A percentile compares a stretch with the other conserved stretches of the same genome.
phyloP scores from a whole-genome alignment of 1,140 invertebrate genomes.

The Diploscapter pachys region DNA sequence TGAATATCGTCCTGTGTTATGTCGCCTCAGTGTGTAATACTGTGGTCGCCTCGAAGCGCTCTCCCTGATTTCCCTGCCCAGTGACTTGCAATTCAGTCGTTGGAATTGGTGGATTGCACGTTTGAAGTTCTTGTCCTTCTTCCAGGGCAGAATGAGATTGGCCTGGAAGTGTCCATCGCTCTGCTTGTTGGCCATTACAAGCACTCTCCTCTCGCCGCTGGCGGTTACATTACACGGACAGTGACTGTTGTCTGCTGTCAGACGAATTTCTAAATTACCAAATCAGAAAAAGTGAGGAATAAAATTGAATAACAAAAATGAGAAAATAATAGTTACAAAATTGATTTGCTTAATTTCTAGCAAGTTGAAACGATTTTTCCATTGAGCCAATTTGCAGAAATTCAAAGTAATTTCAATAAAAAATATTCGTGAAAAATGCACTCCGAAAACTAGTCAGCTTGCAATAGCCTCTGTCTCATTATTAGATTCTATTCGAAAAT shows the following conservation, averaged over 20 bases:
- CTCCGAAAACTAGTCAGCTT: too few species aligned
- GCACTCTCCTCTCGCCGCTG: slow-evolving; percentile 27
- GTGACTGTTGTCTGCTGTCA: slow-evolving; percentile 17
- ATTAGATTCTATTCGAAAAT: too few species aligned
- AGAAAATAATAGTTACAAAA: not conserved
- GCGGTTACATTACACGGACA: slow-evolving; percentile 15
- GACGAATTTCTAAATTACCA: slow-evolving; percentile 29
- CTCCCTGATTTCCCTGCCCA: slow-evolving; percentile 57
- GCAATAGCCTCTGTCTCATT: too few species aligned
- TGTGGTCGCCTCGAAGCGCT: slow-evolving; percentile 41
- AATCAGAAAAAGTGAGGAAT: slow-evolving; percentile 3
- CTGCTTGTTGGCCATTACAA: slow-evolving; percentile 50
- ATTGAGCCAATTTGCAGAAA: too few species aligned
- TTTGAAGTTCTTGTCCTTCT: slow-evolving; percentile 52
- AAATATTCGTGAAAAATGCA: too few species aligned
- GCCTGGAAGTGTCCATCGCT: slow-evolving; percentile 38
- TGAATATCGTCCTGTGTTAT: slow-evolving; percentile 28
- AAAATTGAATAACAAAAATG: not conserved
- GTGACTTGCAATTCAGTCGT: slow-evolving; percentile 51
- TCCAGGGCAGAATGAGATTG: slow-evolving; percentile 51
- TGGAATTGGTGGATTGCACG: slow-evolving; percentile 53
- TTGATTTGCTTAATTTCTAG: too few species aligned
- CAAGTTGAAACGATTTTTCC: too few species aligned
- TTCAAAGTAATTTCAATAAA: too few species aligned
- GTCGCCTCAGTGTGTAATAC: slow-evolving; percentile 30